These are phyloP conservation scores for Suricata suricatta DNA, from an alignment of 2,113 vertebrate species.

Conservation along the genomic window DNA sequence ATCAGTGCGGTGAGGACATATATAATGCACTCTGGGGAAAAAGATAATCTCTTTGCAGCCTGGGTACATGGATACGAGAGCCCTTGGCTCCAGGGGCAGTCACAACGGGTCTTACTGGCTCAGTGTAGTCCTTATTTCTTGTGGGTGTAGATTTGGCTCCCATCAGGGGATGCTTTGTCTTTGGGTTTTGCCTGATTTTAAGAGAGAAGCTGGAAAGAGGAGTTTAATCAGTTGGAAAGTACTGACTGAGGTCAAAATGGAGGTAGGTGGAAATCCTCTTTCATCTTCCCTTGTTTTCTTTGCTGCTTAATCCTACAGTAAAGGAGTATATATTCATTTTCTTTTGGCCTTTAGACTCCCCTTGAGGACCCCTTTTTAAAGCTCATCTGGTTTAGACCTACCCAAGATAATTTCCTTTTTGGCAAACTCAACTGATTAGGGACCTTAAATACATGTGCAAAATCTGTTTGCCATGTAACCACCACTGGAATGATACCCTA, in stretches of 20 bases:
- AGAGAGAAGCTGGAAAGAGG: background rate
- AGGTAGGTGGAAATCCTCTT: background rate
- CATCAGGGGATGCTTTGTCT: background rate
- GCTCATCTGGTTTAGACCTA: background rate
- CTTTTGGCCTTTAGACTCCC: background rate
- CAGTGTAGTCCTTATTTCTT: background rate
- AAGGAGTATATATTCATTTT: background rate
- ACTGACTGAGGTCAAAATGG: background rate
- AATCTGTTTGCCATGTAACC: background rate
- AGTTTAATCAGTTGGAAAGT: background rate
- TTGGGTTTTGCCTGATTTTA: background rate
- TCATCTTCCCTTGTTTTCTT: background rate
- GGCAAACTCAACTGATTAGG: conserved; percentile 33
- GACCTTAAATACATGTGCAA: conserved; percentile 47
- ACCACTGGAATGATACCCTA: background rate
- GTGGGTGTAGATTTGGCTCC: background rate
- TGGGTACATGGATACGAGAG: background rate
- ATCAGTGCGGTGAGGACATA: background rate
- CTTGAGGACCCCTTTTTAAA: conserved; percentile 15
- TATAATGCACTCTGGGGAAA: background rate
- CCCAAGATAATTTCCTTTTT: conserved; percentile 6
- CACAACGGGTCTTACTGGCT: background rate
- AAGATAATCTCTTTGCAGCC: background rate
- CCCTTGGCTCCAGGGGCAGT: background rate
- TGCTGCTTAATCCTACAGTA: background rate